These are phyloP conservation scores for Argopecten irradians DNA, from an alignment of 1,140 invertebrate species.

Conservation along the genomic window DNA sequence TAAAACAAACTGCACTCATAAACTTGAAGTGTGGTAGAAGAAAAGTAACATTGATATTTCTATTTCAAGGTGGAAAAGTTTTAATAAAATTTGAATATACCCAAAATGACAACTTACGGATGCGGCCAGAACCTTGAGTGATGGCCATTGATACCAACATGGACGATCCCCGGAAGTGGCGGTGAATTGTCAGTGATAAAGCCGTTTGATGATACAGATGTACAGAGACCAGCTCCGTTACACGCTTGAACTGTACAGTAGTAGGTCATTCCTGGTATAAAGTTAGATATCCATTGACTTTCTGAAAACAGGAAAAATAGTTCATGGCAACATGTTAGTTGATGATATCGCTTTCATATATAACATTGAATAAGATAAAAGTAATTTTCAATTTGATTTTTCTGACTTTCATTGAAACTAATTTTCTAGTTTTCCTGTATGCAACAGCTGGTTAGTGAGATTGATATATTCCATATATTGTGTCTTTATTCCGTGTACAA, in stretches of 20 bases:
- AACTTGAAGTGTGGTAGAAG: neutral
- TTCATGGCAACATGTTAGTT: neutral
- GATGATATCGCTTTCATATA: neutral
- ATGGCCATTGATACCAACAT: conserved; percentile 39
- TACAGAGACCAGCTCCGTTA: conserved; percentile 55
- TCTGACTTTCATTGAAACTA: neutral
- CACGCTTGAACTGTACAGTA: conserved; percentile 47
- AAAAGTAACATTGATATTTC: neutral
- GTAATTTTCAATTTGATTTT: neutral
- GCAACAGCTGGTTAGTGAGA: no score
- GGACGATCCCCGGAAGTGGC: conserved; percentile 51
- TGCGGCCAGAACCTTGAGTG: conserved; percentile 48
- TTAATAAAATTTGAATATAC: no score
- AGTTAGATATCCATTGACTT: neutral
- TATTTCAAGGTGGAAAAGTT: no score
- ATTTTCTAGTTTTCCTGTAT: no score
- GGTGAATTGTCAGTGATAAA: conserved; percentile 54
- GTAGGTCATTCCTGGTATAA: conserved; percentile 33
- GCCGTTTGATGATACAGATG: conserved; percentile 48
- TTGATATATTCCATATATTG: no score
- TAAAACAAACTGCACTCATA: neutral
- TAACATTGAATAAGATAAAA: neutral
- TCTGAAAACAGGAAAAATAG: neutral
- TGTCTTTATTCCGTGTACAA: no score
- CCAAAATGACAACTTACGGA: conserved; percentile 22